Evolutionary conservation across 2,888 invertebrate species (phyloP).

Genomic region (Lepidocyrtinus sp.): DNA sequence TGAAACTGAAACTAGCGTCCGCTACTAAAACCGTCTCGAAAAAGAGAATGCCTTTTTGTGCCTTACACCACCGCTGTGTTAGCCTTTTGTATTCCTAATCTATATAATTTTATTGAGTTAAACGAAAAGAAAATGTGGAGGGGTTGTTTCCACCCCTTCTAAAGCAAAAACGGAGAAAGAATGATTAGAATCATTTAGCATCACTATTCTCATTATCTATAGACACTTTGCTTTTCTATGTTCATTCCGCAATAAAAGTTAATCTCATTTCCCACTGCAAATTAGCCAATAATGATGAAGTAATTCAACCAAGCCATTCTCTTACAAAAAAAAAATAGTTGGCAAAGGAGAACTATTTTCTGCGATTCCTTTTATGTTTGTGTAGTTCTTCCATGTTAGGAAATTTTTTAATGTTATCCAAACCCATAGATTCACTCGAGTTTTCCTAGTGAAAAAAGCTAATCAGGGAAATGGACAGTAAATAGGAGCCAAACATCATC

Average conservation of each 20-base stretch:
- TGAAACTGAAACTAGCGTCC: not conserved
- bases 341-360: not conserved
- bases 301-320: not conserved
- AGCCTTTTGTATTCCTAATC: not conserved
- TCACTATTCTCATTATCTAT: slow-evolving; percentile 17
- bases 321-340: not conserved
- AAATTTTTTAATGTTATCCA: no score
- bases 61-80: not conserved
- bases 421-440: no score
- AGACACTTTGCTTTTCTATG: slow-evolving; percentile 27
- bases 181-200: not conserved
- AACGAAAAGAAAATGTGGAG: not conserved
- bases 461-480: slow-evolving; percentile 68
- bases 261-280: slow-evolving; percentile 48
- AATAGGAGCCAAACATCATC: slow-evolving; percentile 66
- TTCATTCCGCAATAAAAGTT: slow-evolving; percentile 50
- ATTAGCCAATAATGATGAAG: slow-evolving; percentile 41
- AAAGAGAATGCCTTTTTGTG: slow-evolving; percentile 9
- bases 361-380: no score
- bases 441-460: slow-evolving; percentile 47
- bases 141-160: slow-evolving; percentile 55
- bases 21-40: not conserved
- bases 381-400: no score
- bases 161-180: not conserved
- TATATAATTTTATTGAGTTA: slow-evolving; percentile 42